phyloP scores from a whole-genome alignment of 2,113 vertebrate species.

The Vireo altiloquus region DNA sequence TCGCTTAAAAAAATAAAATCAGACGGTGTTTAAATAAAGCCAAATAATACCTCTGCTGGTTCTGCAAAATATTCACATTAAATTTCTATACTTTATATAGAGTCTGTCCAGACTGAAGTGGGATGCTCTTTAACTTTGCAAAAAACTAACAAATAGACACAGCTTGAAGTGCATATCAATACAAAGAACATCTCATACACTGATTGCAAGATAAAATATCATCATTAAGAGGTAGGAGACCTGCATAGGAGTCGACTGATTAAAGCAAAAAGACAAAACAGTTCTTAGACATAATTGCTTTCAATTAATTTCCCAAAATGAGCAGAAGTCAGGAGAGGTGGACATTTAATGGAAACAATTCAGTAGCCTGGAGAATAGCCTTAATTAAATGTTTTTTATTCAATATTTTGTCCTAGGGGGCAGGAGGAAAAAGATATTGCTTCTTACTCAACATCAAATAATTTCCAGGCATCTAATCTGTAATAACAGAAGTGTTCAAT shows the following conservation, averaged over 20 bases:
- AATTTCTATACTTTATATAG: background rate
- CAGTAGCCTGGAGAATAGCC: conserved; percentile 10
- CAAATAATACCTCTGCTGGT: background rate
- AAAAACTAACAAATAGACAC: background rate
- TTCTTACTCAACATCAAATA: background rate
- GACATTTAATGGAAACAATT: conserved; percentile 17
- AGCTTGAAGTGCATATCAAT: background rate
- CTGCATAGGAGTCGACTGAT: background rate
- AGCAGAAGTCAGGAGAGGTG: conserved; percentile 26
- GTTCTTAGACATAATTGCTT: conserved; percentile 31
- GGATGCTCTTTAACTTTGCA: background rate
- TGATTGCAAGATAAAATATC: conserved; percentile 18
- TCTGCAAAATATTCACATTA: background rate
- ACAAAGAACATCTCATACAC: background rate
- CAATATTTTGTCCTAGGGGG: background rate
- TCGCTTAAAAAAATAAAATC: fast-evolving
- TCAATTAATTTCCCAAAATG: conserved; percentile 51
- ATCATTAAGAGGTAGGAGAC: conserved; percentile 15
- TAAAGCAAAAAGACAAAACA: conserved; percentile 16
- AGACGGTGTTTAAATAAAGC: background rate
- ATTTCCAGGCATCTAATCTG: background rate
- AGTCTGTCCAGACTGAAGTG: background rate
- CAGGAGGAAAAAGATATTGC: background rate
- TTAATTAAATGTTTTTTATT: conserved; percentile 40
- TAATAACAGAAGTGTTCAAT: background rate